A percentile compares a stretch with the other conserved stretches of the same genome.
These are phyloP conservation scores for Pteropus rufus DNA, from an alignment of 2,797 vertebrate species.

Conservation along the genomic window DNA sequence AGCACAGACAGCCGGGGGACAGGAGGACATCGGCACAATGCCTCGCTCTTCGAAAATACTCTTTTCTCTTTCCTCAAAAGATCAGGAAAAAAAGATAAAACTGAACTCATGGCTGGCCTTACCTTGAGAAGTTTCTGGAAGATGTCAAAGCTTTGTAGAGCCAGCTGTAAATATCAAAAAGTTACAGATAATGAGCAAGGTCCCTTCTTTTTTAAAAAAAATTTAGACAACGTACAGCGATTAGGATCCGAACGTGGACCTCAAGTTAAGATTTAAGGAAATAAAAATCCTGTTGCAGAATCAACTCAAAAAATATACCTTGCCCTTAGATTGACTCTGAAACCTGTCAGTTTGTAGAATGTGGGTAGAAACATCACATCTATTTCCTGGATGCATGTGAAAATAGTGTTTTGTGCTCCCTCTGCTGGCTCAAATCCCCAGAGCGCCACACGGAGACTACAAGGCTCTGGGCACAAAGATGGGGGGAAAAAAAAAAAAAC, in stretches of 20 bases:
- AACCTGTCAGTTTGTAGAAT: neutral
- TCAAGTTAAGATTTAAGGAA: neutral
- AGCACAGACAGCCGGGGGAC: neutral
- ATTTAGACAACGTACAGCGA: neutral
- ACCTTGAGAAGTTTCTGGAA: slow-evolving; percentile 97
- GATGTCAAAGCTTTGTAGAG: slow-evolving; percentile 92
- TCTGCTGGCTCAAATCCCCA: slow-evolving; percentile 65
- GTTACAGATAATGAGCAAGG: slow-evolving; percentile 33
- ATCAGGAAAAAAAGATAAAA: neutral
- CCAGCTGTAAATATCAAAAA: slow-evolving; percentile 85
- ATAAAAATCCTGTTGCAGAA: neutral
- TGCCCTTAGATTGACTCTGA: neutral
- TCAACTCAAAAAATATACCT: neutral
- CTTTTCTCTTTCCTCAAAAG: neutral
- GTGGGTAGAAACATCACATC: neutral
- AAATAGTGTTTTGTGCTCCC: slow-evolving; percentile 66
- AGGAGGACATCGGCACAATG: neutral
- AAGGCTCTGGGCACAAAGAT: neutral
- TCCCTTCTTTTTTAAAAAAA: neutral
- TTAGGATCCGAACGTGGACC: neutral
- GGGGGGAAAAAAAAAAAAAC: neutral
- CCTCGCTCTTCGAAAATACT: neutral
- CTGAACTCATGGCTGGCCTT: slow-evolving; percentile 56
- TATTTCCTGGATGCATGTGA: neutral
- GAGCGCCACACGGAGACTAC: slow-evolving; percentile 13